Base-by-base conservation (phyloP, 2,797 vertebrate genomes). In the Gallinago stenura region DNA sequence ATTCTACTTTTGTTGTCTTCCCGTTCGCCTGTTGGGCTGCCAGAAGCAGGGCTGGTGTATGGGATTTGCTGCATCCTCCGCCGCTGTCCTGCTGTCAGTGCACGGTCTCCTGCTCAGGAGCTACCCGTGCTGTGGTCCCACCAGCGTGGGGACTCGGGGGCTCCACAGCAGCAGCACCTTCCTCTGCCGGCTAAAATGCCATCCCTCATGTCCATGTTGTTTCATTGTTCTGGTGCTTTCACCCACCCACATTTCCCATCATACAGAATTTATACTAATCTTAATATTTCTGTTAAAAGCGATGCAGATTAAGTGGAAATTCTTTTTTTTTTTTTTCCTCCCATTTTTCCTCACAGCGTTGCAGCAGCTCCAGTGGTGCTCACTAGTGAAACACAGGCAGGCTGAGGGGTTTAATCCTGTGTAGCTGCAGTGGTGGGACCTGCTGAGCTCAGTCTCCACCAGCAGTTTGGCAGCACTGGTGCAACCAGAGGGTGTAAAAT, bases 291-390 rank as follows among this genome's bases (percentile, higher is more conserved):
- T 69, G 15, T 72, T 87, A 24, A 43, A 54, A 80, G 10, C 13
- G 10, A 1, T 9, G 21, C 41, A n/a, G 37, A 35, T 69, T 37
- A 7, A 7, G 9, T 17, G 10, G 60, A 83, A n/a, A 31, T 66
- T 24, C 12, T 0, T 51, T 39, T 62, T 24, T 22, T 53, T 57
- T 39, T 39, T 7, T 35, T 35, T 9, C 35, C 22, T 13, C 25
- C 19, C 0, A 0, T 7, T 28, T 75, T 46, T 12, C 25, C 31
- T 65, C 0, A 0, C 37, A 35, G 57, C 15, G 30, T 39, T 58
- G 46, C 50, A 64, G 73, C 64, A 62, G 78, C 30, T 69, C 39
- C 62, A 48, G 46, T 46, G 61, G 58, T 3, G 21, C 61, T 88
- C 57, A 1, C 39, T 24, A 20, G 46, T n/a, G 66, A 46, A 37